Conservation (phyloP, 2,888 invertebrate species). For the Pollenia labialis region DNA sequence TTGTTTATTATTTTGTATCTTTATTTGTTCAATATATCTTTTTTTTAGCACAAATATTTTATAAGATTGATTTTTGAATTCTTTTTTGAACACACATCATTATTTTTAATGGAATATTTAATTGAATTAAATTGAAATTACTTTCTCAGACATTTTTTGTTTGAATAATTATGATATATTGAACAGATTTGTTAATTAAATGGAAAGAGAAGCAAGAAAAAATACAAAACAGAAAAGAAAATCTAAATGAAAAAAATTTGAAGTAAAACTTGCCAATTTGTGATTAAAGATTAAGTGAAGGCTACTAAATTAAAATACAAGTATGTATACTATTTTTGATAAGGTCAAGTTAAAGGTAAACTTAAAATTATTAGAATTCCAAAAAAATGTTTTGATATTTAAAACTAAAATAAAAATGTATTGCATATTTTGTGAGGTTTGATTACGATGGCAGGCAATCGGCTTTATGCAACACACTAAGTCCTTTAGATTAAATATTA, state of each 20-base stretch:
- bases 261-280: neutral
- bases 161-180: conserved; percentile 41
- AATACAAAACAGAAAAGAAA: neutral
- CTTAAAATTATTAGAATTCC: no score
- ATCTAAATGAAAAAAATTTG: neutral
- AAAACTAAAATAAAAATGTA: no score
- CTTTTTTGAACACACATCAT: conserved; percentile 27
- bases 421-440: no score
- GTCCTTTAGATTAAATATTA: no score
- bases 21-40: neutral
- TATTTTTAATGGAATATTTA: conserved; percentile 42
- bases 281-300: no score
- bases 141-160: conserved; percentile 7
- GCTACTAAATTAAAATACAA: no score
- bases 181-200: neutral
- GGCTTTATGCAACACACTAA: no score
- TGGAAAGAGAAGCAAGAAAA: neutral
- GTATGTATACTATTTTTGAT: no score
- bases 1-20: neutral
- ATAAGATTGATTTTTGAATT: conserved; percentile 46
- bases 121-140: conserved; percentile 49
- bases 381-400: no score
- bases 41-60: conserved; percentile 14
- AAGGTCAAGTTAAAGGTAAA: no score
- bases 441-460: no score